Base-by-base conservation (phyloP, 2,888 invertebrate species). In the Onchidella celtica region DNA sequence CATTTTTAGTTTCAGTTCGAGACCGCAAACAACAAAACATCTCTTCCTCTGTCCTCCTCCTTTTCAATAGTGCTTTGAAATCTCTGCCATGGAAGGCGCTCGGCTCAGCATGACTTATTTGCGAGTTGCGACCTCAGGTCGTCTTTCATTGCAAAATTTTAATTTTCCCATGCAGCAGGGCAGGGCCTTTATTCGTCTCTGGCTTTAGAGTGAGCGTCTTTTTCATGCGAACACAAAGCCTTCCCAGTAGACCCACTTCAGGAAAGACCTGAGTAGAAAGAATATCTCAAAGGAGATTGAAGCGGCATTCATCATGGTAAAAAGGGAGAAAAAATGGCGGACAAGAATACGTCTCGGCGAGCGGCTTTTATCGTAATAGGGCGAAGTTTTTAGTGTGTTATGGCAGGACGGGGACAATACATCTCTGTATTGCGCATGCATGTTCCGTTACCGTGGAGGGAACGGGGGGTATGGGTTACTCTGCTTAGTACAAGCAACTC, bases 131-230 rank as follows among this genome's bases (percentile, higher is more conserved):
- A 79, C 79, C 79, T 63, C 24, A 27, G 72, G 63, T 79, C 79
- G 70, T 70, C 72, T 79, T 79, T 70, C 79, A 72, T 79, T 72
- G 79, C 70, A 63, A 79, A 72, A 72, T 79, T 79, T 79, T 79
- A 79, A 79, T 79, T 79, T 79, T 79, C 72, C 79, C 79, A 79
- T 79, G 79, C 79, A 79, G 63, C n/a, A 40, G 79, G 79, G 79
- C 79, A 79, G 72, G 65, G 63, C 72, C 65, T 79, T 79, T 79
- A 69, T 79, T 65, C 72, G 34, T 63, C 47, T 24, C 57, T 3
- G 65, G 59, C 34, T 47, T 70, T 72, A 21, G 21, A 27, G 40
- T 79, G 72, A 79, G 55, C 72, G 61, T 63, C 79, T 72, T 72
- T 74, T 79, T 70, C 70, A 79, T 17, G 69, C 66, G 70, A 32